These are phyloP conservation scores for Pocillopora meandrina DNA, from an alignment of 92 coral and sea anemone genomes.

Conservation along the genomic window DNA sequence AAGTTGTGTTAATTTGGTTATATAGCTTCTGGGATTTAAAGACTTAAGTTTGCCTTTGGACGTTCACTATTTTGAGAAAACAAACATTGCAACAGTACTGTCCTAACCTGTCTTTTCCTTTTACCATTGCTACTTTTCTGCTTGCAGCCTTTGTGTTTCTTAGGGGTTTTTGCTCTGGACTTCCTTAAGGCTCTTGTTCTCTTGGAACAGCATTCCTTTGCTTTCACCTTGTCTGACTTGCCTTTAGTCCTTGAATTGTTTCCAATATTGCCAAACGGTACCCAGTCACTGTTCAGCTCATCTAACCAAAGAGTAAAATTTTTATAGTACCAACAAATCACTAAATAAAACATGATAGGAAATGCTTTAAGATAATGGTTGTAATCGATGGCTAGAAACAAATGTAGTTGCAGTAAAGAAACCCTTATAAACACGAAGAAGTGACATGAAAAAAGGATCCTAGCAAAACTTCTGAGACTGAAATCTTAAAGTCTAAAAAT, in stretches of 20 bases:
- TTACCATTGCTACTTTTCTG: background rate
- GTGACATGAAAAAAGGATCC: no score
- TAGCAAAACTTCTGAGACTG: no score
- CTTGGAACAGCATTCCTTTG: background rate
- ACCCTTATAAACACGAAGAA: no score
- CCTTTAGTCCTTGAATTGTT: constrained; percentile 28
- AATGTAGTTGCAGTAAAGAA: no score
- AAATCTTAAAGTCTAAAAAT: no score
- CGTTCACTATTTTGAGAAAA: background rate
- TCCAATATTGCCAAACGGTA: constrained; percentile 17
- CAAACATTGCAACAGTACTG: background rate
- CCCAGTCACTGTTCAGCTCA: constrained; percentile 23
- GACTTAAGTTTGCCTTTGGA: no score
- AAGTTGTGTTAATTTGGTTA: no score
- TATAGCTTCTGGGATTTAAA: no score
- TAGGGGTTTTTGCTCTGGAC: constrained; percentile 7
- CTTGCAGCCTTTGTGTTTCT: background rate
- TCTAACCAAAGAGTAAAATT: constrained; percentile 6
- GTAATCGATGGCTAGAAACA: no score
- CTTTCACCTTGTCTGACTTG: background rate
- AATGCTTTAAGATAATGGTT: no score
- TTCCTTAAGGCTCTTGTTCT: background rate
- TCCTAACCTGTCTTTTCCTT: constrained; percentile 10
- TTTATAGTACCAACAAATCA: background rate
- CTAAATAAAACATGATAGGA: no score